Conservation (phyloP, 2,888 invertebrate species). For the Timema podura region DNA sequence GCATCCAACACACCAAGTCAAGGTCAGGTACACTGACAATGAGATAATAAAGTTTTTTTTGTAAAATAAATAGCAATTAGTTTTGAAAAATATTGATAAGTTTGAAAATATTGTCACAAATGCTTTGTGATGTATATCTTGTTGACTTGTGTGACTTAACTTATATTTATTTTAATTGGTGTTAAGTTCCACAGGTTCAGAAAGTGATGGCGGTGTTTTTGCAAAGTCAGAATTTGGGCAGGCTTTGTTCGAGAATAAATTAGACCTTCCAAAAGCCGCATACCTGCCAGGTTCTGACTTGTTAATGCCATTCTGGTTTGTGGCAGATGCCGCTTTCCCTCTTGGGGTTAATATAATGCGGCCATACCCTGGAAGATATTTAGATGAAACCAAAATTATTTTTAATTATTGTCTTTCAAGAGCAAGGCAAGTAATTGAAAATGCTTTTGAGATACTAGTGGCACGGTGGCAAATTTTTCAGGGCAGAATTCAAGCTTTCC, state of each 20-base stretch:
- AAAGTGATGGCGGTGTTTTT: conserved; percentile 19
- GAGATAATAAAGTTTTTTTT: too few relatives aligned
- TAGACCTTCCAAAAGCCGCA: conserved; percentile 9
- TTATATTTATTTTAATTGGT: not conserved
- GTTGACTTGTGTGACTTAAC: too few relatives aligned
- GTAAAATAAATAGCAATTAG: too few relatives aligned
- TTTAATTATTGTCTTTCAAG: conserved; percentile 27
- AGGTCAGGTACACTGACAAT: too few relatives aligned
- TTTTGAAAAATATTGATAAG: too few relatives aligned
- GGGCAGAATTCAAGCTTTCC: conserved; percentile 15
- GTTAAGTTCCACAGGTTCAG: conserved; percentile 7
- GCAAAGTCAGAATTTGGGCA: conserved; percentile 12
- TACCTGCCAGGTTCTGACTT: conserved; percentile 1
- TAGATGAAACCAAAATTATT: conserved; percentile 20
- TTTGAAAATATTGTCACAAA: too few relatives aligned
- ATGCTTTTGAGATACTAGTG: conserved; percentile 25
- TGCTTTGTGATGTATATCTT: too few relatives aligned
- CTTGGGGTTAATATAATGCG: conserved; percentile 23
- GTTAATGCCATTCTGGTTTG: conserved; percentile 20
- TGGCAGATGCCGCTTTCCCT: conserved; percentile 28
- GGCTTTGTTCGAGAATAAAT: not conserved
- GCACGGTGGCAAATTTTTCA: conserved; percentile 22
- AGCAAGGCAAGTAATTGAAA: conserved; percentile 25
- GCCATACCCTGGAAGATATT: conserved; percentile 23
- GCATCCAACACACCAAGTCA: too few relatives aligned